Evolutionary conservation across 1,140 invertebrate species (phyloP).

Genomic region (Bombus breviceps): DNA sequence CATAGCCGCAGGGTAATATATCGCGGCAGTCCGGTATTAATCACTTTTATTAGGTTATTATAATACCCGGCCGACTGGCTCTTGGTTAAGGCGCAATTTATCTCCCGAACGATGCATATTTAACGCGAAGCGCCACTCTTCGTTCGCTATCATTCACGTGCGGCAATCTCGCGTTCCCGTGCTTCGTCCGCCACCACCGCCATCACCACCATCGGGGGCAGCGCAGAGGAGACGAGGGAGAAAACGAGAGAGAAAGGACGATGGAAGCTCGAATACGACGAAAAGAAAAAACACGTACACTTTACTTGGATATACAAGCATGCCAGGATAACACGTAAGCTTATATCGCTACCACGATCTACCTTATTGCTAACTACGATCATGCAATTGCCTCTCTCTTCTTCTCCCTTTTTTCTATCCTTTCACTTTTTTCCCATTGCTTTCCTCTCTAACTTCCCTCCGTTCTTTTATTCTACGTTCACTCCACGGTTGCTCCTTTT

Average conservation of each 20-base stretch:
- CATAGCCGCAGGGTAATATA: slow-evolving; percentile 66
- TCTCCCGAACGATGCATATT: slow-evolving; percentile 75
- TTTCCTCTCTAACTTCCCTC: slow-evolving; percentile 1
- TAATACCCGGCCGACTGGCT: slow-evolving; percentile 74
- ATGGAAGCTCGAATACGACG: background rate
- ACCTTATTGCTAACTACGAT: slow-evolving; percentile 66
- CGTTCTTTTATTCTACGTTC: background rate
- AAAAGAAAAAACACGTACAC: background rate
- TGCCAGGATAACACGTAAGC: slow-evolving; percentile 37
- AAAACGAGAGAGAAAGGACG: background rate
- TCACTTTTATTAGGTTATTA: slow-evolving; percentile 80
- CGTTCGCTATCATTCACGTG: slow-evolving; percentile 70
- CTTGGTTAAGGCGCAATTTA: slow-evolving; percentile 77
- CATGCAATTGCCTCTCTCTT: slow-evolving; percentile 24
- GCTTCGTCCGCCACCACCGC: background rate
- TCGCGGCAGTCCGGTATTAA: slow-evolving; percentile 71
- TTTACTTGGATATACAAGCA: slow-evolving; percentile 1
- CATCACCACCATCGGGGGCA: background rate
- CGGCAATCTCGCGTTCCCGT: slow-evolving; percentile 60
- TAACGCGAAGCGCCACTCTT: slow-evolving; percentile 73
- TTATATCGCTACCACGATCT: slow-evolving; percentile 62
- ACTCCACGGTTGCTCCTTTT: background rate
- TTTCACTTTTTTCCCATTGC: background rate
- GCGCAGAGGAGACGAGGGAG: background rate
- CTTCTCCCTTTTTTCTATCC: background rate